These are phyloP conservation scores for Neria commutata DNA, from an alignment of 2,888 invertebrate species.

Conservation along the genomic window DNA sequence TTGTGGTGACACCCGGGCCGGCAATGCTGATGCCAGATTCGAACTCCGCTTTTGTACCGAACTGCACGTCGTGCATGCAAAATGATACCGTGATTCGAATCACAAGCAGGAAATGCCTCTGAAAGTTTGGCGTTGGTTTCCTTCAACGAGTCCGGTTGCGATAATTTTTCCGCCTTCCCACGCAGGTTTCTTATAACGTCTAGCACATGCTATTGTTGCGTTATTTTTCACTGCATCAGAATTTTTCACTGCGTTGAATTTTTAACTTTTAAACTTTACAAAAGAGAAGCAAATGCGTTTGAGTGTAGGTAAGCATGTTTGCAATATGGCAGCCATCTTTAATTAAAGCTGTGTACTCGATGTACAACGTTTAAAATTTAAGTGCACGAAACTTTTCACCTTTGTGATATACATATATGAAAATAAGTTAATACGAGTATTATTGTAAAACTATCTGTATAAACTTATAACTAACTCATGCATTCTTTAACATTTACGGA, in stretches of 20 bases:
- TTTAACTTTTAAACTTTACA: neutral
- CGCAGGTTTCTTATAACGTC: neutral
- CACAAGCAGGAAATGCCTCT: too few species aligned
- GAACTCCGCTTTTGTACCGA: too few species aligned
- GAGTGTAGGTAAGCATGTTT: neutral
- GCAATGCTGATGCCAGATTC: too few species aligned
- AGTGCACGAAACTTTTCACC: neutral
- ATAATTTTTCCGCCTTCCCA: too few species aligned
- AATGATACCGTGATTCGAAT: too few species aligned
- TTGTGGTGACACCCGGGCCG: neutral
- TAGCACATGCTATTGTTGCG: neutral
- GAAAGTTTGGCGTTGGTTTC: too few species aligned
- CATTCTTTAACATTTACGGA: conserved; percentile 15
- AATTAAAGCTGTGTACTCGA: neutral
- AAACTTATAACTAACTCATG: too few species aligned
- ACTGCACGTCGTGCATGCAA: too few species aligned
- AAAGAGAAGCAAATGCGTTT: neutral
- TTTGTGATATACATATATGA: neutral
- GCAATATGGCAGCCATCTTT: conserved; percentile 1
- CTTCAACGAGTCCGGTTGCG: too few species aligned
- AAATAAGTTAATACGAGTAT: too few species aligned
- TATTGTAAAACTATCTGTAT: too few species aligned
- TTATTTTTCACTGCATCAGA: neutral
- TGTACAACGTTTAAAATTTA: neutral
- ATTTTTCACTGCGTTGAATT: neutral